A percentile compares a stretch with the other conserved stretches of the same genome.
These are phyloP conservation scores for Carpatolechia fugitivella DNA, from an alignment of 2,888 invertebrate species.

Conservation along the genomic window DNA sequence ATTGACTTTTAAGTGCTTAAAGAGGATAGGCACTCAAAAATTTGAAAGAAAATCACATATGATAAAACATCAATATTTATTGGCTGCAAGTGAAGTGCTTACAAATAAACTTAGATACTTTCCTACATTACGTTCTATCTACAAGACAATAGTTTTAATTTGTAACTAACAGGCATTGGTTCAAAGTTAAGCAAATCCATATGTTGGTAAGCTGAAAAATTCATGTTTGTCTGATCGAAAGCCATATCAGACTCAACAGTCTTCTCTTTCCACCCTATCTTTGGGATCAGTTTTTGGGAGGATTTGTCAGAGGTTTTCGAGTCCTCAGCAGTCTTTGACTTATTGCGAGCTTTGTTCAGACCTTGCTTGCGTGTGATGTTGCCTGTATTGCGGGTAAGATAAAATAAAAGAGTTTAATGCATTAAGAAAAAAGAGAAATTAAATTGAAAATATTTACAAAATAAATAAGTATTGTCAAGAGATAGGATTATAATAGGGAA, in stretches of 20 bases:
- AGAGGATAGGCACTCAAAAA: too few relatives aligned
- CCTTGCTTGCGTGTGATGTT: constrained; percentile 66
- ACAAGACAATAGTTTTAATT: not conserved
- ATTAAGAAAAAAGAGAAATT: not conserved
- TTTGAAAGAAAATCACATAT: not conserved
- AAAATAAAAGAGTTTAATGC: not conserved
- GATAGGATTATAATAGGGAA: not conserved
- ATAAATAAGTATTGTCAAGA: not conserved
- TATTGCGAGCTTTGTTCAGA: constrained; percentile 48
- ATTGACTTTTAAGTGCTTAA: too few relatives aligned
- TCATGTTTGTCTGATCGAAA: constrained; percentile 34
- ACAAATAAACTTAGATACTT: constrained; percentile 30
- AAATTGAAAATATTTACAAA: not conserved
- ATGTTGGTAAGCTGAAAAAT: constrained; percentile 52
- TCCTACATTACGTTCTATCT: constrained; percentile 24
- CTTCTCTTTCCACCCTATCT: constrained; percentile 50
- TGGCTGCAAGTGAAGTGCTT: constrained; percentile 38
- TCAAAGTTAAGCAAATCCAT: constrained; percentile 66
- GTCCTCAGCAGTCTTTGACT: constrained; percentile 48
- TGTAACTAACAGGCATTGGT: constrained; percentile 66
- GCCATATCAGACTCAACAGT: constrained; percentile 30
- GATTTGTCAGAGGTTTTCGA: constrained; percentile 44
- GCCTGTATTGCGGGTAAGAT: constrained; percentile 44
- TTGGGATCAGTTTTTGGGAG: constrained; percentile 29
- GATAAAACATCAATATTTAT: not conserved